A percentile compares a stretch with the other conserved stretches of the same genome.
Evolutionary conservation across 2,888 invertebrate species (phyloP).

Genomic region (Zaprionus bogoriensis): DNA sequence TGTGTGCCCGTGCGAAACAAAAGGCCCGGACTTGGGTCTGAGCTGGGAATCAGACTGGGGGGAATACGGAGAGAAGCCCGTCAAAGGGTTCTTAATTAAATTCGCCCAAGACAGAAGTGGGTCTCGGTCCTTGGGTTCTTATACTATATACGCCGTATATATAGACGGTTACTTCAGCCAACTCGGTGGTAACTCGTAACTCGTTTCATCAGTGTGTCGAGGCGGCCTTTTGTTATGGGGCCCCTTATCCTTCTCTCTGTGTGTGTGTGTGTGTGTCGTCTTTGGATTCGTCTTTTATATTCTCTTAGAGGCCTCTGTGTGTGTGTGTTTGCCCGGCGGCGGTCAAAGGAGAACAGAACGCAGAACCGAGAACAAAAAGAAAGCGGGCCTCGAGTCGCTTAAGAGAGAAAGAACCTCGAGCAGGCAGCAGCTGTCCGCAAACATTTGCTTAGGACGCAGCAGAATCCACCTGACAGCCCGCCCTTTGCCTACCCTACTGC

Average conservation of each 20-base stretch:
- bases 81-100: slow-evolving; percentile 76
- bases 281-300: slow-evolving; percentile 44
- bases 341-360: slow-evolving; percentile 59
- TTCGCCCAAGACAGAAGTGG: slow-evolving; percentile 69
- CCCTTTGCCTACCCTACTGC: no score
- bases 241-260: slow-evolving; percentile 63
- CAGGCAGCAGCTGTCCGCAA: slow-evolving; percentile 44
- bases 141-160: not conserved
- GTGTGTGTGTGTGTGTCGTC: no score
- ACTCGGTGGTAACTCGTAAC: no score
- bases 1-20: slow-evolving; percentile 20
- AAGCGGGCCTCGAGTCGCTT: slow-evolving; percentile 21
- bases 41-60: slow-evolving; percentile 38
- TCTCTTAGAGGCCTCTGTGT: slow-evolving; percentile 38
- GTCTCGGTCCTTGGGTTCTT: slow-evolving; percentile 11
- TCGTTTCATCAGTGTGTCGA: slow-evolving; percentile 14
- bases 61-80: slow-evolving; percentile 36
- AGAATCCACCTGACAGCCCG: not conserved
- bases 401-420: slow-evolving; percentile 45
- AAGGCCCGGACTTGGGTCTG: not conserved
- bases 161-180: slow-evolving; percentile 5
- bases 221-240: slow-evolving; percentile 53
- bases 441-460: slow-evolving; percentile 66
- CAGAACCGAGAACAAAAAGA: slow-evolving; percentile 12
- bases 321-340: slow-evolving; percentile 67